Evolutionary conservation across 2,113 vertebrate species (phyloP).

Genomic region (Tragulus kanchil): DNA sequence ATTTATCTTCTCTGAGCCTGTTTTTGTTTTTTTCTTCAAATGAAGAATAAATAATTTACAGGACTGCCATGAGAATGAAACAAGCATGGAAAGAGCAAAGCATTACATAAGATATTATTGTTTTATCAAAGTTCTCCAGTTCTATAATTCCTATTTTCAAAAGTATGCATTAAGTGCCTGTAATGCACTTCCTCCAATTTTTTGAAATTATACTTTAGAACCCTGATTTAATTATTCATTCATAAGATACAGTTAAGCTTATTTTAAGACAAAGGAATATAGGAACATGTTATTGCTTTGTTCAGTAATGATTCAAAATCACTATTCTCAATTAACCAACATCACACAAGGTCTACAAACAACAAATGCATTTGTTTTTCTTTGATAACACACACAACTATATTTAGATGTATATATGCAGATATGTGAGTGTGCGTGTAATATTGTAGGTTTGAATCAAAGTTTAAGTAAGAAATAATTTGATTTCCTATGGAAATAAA

Average conservation of each 20-base stretch:
- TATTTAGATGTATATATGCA: background rate
- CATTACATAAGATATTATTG: background rate
- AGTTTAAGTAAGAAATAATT: constrained; percentile 25
- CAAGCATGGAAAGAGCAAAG: constrained; percentile 17
- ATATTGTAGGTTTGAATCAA: background rate
- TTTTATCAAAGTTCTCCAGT: constrained; percentile 16
- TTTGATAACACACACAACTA: background rate
- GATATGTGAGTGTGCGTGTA: background rate
- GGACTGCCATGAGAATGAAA: background rate
- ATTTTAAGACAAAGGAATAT: background rate
- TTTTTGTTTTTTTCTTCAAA: background rate
- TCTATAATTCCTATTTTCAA: background rate
- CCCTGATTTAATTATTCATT: background rate
- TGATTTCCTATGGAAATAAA: constrained; percentile 40
- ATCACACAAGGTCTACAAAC: background rate
- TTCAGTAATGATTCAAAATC: constrained; percentile 23
- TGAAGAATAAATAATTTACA: background rate
- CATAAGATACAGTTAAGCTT: background rate
- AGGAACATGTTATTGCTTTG: background rate
- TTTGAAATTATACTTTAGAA: constrained; percentile 41
- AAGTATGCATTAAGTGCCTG: background rate
- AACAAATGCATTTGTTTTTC: background rate
- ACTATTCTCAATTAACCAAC: background rate
- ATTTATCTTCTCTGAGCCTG: background rate
- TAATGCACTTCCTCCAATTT: background rate